Conservation (phyloP, 2,113 vertebrate genomes). For the Puma concolor region DNA sequence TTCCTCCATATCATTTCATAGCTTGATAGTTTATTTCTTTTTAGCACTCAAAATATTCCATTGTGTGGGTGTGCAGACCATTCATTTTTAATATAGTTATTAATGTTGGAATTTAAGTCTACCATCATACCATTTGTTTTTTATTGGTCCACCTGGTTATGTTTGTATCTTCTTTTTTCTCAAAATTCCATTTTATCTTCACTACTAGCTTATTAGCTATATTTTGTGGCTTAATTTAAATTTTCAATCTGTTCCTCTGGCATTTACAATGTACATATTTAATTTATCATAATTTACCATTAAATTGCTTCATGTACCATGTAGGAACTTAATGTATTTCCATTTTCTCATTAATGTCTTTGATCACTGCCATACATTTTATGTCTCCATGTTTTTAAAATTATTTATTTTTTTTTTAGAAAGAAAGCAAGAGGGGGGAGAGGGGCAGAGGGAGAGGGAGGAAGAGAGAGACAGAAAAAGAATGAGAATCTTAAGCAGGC, state of each 20-base stretch:
- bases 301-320: neutral
- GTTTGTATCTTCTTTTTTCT: neutral
- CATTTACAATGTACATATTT: neutral
- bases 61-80: neutral
- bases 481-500: too few species aligned
- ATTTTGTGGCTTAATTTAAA: neutral
- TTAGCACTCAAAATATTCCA: neutral
- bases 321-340: neutral
- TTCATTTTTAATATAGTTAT: neutral
- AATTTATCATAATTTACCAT: neutral
- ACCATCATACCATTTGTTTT: neutral
- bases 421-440: too few species aligned
- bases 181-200: neutral
- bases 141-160: neutral
- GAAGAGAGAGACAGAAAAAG: too few species aligned
- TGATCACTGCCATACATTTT: slow-evolving; percentile 4
- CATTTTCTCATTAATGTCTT: neutral
- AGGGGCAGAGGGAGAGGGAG: too few species aligned
- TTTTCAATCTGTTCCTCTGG: neutral
- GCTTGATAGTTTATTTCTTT: neutral
- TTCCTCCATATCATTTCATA: neutral
- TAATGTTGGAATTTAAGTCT: neutral
- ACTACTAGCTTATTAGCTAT: neutral
- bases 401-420: too few species aligned
- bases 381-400: neutral